phyloP scores from a whole-genome alignment of 2,888 invertebrate species.

The Brachyopa scutellaris region DNA sequence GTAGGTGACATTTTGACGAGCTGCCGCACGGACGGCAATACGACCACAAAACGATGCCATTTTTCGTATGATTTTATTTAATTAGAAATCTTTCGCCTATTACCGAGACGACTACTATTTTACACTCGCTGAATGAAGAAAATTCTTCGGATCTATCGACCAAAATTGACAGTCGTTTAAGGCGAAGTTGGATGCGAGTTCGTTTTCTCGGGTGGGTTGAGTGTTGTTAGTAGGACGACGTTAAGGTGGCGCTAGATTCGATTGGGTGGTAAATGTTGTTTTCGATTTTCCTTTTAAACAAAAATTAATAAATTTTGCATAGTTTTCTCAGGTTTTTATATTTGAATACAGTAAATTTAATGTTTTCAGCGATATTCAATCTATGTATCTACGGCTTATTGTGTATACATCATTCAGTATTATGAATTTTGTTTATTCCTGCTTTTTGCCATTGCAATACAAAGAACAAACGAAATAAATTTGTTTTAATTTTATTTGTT shows the following conservation, averaged over 20 bases:
- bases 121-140: slow-evolving; percentile 72
- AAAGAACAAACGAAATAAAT: no score
- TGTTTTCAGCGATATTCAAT: no score
- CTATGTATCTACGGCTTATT: no score
- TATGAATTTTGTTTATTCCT: no score
- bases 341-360: no score
- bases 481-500: background rate
- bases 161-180: slow-evolving; percentile 53
- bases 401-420: no score
- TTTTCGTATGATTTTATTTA: slow-evolving; percentile 78
- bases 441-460: no score
- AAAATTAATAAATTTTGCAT: no score
- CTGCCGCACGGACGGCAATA: slow-evolving; percentile 86
- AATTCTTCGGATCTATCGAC: slow-evolving; percentile 66
- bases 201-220: background rate
- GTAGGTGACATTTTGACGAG: slow-evolving; percentile 85
- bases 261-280: no score
- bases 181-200: slow-evolving; percentile 48
- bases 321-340: no score
- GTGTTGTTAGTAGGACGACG: no score
- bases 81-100: slow-evolving; percentile 74
- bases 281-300: no score
- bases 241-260: background rate
- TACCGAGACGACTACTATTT: slow-evolving; percentile 73
- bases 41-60: slow-evolving; percentile 91